Conservation (phyloP, 2,113 vertebrate species). For the Poeciliopsis turrubarensis region DNA sequence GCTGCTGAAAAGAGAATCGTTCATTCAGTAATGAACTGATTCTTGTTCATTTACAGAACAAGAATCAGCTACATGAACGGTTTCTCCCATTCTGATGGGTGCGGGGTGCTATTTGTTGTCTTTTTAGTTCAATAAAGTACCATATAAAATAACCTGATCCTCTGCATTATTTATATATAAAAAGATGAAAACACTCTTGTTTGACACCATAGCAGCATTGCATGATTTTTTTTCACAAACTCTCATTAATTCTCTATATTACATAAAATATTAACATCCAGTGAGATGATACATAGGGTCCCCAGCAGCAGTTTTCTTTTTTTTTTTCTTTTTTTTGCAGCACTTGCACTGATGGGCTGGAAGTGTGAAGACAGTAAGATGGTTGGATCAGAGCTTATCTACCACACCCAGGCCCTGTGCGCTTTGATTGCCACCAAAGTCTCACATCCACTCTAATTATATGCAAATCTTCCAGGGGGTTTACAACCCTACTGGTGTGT, state of each 20-base stretch:
- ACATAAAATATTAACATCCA: background rate
- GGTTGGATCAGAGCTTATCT: slow-evolving; percentile 50
- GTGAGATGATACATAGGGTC: background rate
- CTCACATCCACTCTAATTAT: slow-evolving; percentile 19
- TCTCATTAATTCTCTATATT: background rate
- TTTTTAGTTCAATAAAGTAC: background rate
- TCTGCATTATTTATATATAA: background rate
- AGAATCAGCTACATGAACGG: background rate
- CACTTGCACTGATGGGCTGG: background rate
- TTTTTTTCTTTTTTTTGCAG: background rate
- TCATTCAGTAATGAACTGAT: too few species aligned
- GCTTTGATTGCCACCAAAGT: slow-evolving; percentile 1
- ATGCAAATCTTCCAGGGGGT: slow-evolving; percentile 48
- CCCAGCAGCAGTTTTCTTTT: background rate
- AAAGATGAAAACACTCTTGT: background rate
- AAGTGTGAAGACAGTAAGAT: background rate
- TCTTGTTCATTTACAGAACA: background rate
- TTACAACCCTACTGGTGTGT: background rate
- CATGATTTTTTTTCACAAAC: too few species aligned
- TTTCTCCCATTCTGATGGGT: background rate
- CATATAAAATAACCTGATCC: background rate
- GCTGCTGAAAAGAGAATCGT: background rate
- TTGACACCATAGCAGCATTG: background rate
- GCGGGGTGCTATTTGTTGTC: background rate
- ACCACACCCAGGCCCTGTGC: slow-evolving; percentile 29